Conservation (phyloP, 2,113 vertebrate genomes). For the Collichthys lucidus region DNA sequence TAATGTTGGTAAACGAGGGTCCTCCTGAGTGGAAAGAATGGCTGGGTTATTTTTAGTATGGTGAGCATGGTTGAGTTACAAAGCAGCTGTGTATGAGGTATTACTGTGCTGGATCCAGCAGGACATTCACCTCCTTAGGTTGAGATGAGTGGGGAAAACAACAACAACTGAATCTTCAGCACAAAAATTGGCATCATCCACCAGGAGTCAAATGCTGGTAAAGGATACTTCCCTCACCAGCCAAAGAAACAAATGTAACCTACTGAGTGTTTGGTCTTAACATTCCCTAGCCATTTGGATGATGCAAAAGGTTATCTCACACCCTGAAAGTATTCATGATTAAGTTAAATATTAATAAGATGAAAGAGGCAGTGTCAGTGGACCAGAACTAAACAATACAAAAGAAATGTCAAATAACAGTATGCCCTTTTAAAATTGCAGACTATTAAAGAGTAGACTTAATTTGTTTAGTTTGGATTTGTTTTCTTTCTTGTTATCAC, state of each 20-base stretch:
- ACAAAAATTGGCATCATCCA: too few species aligned
- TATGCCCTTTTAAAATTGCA: conserved; percentile 8
- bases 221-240: too few species aligned
- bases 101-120: conserved; percentile 22
- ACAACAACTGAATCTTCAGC: background rate
- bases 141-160: background rate
- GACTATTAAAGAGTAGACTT: conserved; percentile 19
- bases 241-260: too few species aligned
- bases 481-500: conserved; percentile 57
- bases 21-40: conserved; percentile 64
- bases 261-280: too few species aligned
- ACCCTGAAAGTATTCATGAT: conserved; percentile 14
- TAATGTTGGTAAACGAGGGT: conserved; percentile 81
- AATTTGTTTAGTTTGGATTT: conserved; percentile 49
- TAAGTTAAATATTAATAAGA: conserved; percentile 5
- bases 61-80: conserved; percentile 23
- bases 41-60: conserved; percentile 75
- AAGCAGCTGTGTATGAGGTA: conserved; percentile 11
- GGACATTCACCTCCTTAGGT: conserved; percentile 3
- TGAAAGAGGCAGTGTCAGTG: background rate
- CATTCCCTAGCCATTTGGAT: too few species aligned
- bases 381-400: conserved; percentile 17
- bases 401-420: conserved; percentile 10
- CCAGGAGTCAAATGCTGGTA: too few species aligned
- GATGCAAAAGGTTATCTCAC: too few species aligned